Evolutionary conservation across 1,140 invertebrate species (phyloP).

Genomic region (Saccostrea echinata): DNA sequence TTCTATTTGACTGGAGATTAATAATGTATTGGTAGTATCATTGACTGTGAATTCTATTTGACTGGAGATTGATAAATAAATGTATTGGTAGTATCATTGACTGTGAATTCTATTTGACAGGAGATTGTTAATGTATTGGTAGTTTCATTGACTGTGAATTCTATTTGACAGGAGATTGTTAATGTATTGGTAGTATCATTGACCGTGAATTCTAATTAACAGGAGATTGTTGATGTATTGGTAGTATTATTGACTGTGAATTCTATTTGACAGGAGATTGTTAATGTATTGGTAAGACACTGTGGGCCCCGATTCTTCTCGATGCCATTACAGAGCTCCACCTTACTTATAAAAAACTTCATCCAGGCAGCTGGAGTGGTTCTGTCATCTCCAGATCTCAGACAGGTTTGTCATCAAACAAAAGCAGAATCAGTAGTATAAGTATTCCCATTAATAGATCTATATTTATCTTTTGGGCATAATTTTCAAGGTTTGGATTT

Average conservation of each 20-base stretch:
- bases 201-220: background rate
- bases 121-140: too few species aligned
- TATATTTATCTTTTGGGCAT: too few species aligned
- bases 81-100: too few species aligned
- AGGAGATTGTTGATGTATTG: background rate
- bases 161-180: too few species aligned
- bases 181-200: background rate
- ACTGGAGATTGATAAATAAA: too few species aligned
- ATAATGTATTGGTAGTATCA: background rate
- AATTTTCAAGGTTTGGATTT: too few species aligned
- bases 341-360: slow-evolving; percentile 92
- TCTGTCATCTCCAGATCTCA: slow-evolving; percentile 89
- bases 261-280: slow-evolving; percentile 81
- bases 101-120: too few species aligned
- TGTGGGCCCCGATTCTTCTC: slow-evolving; percentile 93
- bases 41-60: too few species aligned
- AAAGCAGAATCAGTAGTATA: too few species aligned
- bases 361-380: slow-evolving; percentile 94
- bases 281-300: slow-evolving; percentile 85
- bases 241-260: background rate
- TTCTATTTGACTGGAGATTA: too few species aligned
- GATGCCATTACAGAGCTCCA: slow-evolving; percentile 91
- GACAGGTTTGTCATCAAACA: slow-evolving; percentile 81
- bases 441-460: too few species aligned
- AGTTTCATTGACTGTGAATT: too few species aligned